Base-by-base conservation (phyloP, 2,888 invertebrate species). In the Pyrocoelia pectoralis region DNA sequence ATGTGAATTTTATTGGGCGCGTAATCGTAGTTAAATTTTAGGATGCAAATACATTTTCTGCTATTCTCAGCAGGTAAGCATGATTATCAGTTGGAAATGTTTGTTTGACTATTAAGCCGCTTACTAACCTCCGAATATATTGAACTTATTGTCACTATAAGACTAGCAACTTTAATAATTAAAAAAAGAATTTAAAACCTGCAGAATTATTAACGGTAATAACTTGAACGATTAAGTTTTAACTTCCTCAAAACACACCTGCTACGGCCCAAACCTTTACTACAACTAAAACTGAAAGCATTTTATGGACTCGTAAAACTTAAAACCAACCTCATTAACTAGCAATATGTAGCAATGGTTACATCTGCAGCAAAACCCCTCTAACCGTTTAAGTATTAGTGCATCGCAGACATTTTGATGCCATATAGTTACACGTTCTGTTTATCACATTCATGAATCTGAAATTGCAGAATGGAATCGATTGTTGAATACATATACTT, bases 1-100 rank as follows among this genome's bases (percentile, higher is more conserved):
- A 76, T 77, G 75, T 71, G 72, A 68, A 73, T 76, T 77, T 77
- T 77, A 77, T 76, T 76, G 74, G 72, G 72, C 75, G 72, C 70
- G 74, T 76, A 75, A 76, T 75, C 75, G 74, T 72, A 73, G 74
- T 74, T 74, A 75, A 76, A 77, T 76, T 76, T 74, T 71, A 71
- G 72, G 72, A 72, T 66, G 68, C 61, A 66, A 38, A 55, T 56
- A 57, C 68, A 63, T 68, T 70, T 71, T 67, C 66, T 68, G 67
- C 66, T 60, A 65, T 66, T 62, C 69, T 66, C 56, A 62, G 57
- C 54, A 52, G 57, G 49, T 60, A 48, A 28, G 49, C 13, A 9
- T 29, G 28, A n/a, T n/a, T n/a, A n/a, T n/a, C n/a, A 24, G 51
- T 14, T 24, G 8, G 41, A 40, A 50, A 51, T 33, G n/a, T 29